A percentile compares a stretch with the other conserved stretches of the same genome.
phyloP scores from a whole-genome alignment of 37 sponge, comb jelly and placozoan species.

The Ianthella basta region DNA sequence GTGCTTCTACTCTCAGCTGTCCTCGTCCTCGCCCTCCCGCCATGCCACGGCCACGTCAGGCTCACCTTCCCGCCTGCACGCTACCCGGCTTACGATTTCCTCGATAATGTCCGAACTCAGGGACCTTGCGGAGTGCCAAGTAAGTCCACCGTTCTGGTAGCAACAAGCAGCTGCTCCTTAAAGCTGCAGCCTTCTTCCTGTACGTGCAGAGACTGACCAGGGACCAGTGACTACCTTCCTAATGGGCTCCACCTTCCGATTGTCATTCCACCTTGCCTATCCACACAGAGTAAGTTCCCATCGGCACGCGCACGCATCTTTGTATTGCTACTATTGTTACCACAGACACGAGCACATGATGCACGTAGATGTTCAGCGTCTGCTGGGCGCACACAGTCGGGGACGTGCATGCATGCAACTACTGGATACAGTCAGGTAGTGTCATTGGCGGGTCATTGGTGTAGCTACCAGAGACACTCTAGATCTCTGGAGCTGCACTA shows the following conservation, averaged over 20 bases:
- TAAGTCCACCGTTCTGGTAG: background rate
- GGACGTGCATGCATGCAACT: too few relatives aligned
- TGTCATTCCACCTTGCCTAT: constrained; percentile 62
- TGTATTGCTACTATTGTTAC: too few relatives aligned
- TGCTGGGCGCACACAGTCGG: too few relatives aligned
- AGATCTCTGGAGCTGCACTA: too few relatives aligned
- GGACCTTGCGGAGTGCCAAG: constrained; percentile 82
- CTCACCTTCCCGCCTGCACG: constrained; percentile 74
- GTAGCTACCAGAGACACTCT: too few relatives aligned
- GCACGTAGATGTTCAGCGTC: too few relatives aligned
- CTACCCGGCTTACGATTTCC: constrained; percentile 64
- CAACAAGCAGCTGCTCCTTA: too few relatives aligned
- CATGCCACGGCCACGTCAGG: constrained; percentile 47
- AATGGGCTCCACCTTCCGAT: constrained; percentile 48
- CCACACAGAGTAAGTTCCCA: constrained; percentile 57
- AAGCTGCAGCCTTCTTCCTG: background rate
- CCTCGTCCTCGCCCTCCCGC: background rate
- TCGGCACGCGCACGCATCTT: background rate
- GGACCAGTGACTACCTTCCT: constrained; percentile 45
- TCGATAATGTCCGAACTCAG: constrained; percentile 83
- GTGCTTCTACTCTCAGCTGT: background rate
- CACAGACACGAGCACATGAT: too few relatives aligned
- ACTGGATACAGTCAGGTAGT: too few relatives aligned
- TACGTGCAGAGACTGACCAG: constrained; percentile 6
- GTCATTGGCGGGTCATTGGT: too few relatives aligned